A percentile compares a stretch with the other conserved stretches of the same genome.
Evolutionary conservation across 2,113 vertebrate species (phyloP).

Genomic region (Chaenocephalus aceratus): DNA sequence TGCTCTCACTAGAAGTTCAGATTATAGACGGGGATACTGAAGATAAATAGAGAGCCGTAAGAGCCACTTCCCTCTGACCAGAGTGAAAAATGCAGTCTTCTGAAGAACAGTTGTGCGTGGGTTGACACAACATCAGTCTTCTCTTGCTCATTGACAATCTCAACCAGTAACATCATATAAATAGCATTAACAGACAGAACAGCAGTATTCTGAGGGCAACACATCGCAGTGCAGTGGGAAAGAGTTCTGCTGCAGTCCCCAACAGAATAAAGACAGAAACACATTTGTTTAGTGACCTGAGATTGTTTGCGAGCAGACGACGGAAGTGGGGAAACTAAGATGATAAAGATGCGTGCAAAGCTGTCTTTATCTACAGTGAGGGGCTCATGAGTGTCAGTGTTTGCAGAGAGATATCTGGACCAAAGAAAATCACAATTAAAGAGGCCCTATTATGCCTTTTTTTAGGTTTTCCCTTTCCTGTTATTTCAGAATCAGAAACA

Average conservation of each 20-base stretch:
- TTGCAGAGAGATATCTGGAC: conserved; percentile 5
- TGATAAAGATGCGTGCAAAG: conserved; percentile 1
- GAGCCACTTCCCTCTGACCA: conserved; percentile 24
- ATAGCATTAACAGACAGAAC: conserved; percentile 27
- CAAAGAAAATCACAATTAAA: conserved; percentile 1
- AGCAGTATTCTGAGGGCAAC: not conserved
- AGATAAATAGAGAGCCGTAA: conserved; percentile 19
- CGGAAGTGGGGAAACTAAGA: conserved; percentile 5
- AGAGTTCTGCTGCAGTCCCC: not conserved
- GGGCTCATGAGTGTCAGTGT: conserved; percentile 8
- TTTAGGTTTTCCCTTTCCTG: no score
- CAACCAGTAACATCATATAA: conserved; percentile 25
- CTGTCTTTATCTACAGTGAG: not conserved
- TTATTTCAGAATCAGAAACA: no score
- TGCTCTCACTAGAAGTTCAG: not conserved
- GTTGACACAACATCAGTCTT: conserved; percentile 62
- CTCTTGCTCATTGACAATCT: conserved; percentile 60
- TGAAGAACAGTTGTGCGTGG: conserved; percentile 47
- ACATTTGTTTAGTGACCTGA: conserved; percentile 6
- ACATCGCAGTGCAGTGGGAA: not conserved
- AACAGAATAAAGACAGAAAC: conserved; percentile 3
- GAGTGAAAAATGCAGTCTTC: conserved; percentile 50
- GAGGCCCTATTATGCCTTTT: no score
- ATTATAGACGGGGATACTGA: not conserved
- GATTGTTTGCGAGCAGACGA: not conserved